A percentile compares a stretch with the other conserved stretches of the same genome.
Conservation (phyloP, 2,888 invertebrate genomes). For the Melanargia galathea region DNA sequence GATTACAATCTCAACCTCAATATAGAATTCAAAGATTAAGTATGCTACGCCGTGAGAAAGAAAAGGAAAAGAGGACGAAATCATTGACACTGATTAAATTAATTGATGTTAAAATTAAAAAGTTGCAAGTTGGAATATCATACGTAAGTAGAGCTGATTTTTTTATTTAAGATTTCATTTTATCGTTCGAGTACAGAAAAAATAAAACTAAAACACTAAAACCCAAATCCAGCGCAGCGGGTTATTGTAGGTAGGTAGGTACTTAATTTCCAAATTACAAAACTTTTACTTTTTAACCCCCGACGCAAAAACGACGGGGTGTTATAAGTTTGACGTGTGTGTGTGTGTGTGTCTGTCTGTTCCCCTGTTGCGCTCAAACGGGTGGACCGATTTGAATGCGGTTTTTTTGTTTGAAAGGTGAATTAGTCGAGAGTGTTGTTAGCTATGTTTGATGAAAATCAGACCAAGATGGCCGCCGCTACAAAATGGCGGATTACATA, state of each 20-base stretch:
- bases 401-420: too few species aligned
- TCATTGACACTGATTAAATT: constrained; percentile 16
- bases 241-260: too few species aligned
- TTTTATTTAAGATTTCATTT: background rate
- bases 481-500: too few species aligned
- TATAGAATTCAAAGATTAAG: background rate
- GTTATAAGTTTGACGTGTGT: too few species aligned
- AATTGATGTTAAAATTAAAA: background rate
- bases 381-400: too few species aligned
- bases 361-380: too few species aligned
- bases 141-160: background rate
- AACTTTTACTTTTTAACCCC: background rate
- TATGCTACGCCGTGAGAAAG: constrained; percentile 9
- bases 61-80: background rate
- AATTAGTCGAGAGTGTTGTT: too few species aligned
- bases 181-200: background rate
- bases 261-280: background rate
- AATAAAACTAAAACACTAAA: too few species aligned
- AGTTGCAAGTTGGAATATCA: background rate
- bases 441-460: too few species aligned
- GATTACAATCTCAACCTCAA: background rate
- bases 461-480: too few species aligned
- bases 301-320: too few species aligned
- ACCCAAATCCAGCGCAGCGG: background rate
- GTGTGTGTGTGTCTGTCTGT: too few species aligned